phyloP scores from a whole-genome alignment of 1,140 invertebrate species.

The Pygmarrhopalites habei region DNA sequence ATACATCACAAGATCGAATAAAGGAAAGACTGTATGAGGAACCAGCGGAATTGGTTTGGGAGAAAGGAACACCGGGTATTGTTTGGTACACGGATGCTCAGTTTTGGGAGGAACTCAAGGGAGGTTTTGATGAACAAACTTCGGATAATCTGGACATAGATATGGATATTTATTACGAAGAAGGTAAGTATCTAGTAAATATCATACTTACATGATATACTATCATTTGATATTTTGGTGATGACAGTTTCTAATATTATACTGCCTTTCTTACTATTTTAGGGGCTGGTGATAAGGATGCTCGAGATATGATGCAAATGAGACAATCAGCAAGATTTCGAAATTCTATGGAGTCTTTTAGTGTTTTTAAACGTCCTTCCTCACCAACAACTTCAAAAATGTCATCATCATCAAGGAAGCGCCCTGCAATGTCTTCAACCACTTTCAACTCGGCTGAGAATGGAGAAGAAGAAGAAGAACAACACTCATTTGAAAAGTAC shows the following conservation, averaged over 20 bases:
- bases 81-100: constrained; percentile 59
- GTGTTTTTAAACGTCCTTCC: constrained; percentile 35
- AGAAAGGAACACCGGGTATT: constrained; percentile 55
- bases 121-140: constrained; percentile 54
- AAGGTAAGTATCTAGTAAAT: constrained; percentile 38
- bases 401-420: background rate
- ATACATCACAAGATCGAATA: constrained; percentile 47
- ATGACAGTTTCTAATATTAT: background rate
- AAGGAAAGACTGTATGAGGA: constrained; percentile 52
- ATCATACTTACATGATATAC: background rate
- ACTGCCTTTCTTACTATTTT: background rate
- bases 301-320: constrained; percentile 43
- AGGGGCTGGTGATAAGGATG: constrained; percentile 41
- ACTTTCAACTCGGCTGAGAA: too few species aligned
- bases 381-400: background rate
- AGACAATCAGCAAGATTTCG: constrained; percentile 42
- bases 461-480: constrained; percentile 37
- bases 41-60: constrained; percentile 56
- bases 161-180: constrained; percentile 52
- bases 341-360: constrained; percentile 33
- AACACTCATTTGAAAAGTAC: constrained; percentile 50
- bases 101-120: constrained; percentile 51
- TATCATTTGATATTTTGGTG: background rate
- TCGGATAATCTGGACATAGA: constrained; percentile 58
- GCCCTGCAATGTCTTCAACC: background rate